These are phyloP conservation scores for Erethizon dorsatum DNA, from an alignment of 2,797 vertebrate genomes.

Conservation along the genomic window DNA sequence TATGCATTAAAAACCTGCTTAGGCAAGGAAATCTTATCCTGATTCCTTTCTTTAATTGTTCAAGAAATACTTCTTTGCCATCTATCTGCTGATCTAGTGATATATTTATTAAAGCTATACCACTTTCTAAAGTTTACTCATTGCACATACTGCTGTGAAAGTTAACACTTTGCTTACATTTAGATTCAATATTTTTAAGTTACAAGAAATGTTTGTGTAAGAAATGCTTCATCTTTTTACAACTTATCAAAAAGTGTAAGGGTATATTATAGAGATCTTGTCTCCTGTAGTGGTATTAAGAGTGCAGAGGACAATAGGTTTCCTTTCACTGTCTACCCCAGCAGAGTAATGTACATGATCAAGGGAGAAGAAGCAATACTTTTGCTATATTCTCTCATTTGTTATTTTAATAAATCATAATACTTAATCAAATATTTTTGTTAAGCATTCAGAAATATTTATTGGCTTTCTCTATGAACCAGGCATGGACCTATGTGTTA, in stretches of 20 bases:
- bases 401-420: neutral
- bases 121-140: slow-evolving; percentile 6
- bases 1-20: slow-evolving; percentile 73
- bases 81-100: slow-evolving; percentile 56
- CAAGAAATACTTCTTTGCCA: slow-evolving; percentile 25
- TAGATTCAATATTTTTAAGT: neutral
- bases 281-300: neutral
- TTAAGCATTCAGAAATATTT: neutral
- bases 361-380: neutral
- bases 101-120: slow-evolving; percentile 30
- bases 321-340: neutral
- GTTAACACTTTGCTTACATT: slow-evolving; percentile 48
- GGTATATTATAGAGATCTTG: neutral
- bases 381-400: neutral
- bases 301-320: neutral
- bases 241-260: neutral
- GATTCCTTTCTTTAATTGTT: slow-evolving; percentile 56
- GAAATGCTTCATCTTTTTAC: neutral
- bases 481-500: neutral
- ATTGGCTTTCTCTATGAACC: neutral
- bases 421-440: neutral
- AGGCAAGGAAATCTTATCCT: slow-evolving; percentile 47
- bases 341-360: neutral
- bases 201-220: neutral
- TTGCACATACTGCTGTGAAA: neutral